A percentile compares a stretch with the other conserved stretches of the same genome.
phyloP scores from a whole-genome alignment of 2,797 vertebrate species.

The Meda fulgida region DNA sequence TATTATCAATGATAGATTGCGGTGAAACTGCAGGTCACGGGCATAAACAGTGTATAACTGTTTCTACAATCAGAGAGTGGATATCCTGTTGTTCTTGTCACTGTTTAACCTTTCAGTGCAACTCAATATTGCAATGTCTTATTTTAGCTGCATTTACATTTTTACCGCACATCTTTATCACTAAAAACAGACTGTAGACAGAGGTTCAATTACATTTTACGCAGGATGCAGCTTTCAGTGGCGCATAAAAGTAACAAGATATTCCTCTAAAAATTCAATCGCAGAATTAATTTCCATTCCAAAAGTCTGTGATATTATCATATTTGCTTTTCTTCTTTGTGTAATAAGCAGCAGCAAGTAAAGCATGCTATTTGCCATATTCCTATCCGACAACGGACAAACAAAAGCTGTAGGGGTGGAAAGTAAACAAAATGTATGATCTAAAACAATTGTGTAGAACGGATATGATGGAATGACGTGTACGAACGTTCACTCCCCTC shows the following conservation, averaged over 20 bases:
- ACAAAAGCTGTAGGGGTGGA: conserved; percentile 71
- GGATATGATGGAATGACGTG: conserved; percentile 46
- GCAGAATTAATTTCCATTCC: conserved; percentile 36
- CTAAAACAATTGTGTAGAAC: conserved; percentile 67
- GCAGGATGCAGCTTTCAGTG: conserved; percentile 5
- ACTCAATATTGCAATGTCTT: conserved; percentile 19
- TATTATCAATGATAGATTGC: conserved; percentile 52
- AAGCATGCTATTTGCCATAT: conserved; percentile 67
- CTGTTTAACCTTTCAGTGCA: conserved; percentile 23
- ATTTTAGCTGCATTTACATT: conserved; percentile 12
- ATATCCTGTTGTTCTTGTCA: conserved; percentile 34
- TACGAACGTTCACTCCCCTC: conserved; percentile 61
- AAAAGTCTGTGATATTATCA: conserved; percentile 34
- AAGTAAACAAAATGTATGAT: conserved; percentile 73
- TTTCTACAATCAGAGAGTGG: conserved; percentile 38
- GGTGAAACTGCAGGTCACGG: conserved; percentile 49
- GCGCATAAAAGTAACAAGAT: conserved; percentile 15
- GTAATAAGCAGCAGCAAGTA: conserved; percentile 60
- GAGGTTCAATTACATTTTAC: conserved; percentile 20
- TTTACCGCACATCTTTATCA: neutral
- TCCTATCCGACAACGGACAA: conserved; percentile 68
- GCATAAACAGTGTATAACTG: conserved; percentile 47
- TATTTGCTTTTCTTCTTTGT: conserved; percentile 38
- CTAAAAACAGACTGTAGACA: conserved; percentile 35
- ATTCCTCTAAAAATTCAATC: conserved; percentile 14